Evolutionary conservation across 1,140 invertebrate genomes (phyloP).

Genomic region (Leptopilina boulardi): DNA sequence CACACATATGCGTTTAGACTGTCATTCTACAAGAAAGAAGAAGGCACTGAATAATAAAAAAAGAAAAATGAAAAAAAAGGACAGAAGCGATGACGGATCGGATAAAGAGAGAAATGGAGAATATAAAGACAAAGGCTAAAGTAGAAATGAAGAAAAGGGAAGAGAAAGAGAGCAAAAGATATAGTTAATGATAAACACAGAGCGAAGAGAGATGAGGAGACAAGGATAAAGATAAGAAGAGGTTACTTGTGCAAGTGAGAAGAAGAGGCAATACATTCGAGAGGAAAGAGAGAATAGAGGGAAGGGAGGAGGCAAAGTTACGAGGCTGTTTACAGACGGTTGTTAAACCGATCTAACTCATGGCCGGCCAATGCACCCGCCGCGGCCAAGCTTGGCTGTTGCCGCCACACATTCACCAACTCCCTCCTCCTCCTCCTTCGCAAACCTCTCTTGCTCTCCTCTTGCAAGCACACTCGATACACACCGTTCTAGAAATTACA

Average conservation of each 20-base stretch:
- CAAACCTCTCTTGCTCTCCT: slow-evolving; percentile 13
- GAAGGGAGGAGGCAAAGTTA: slow-evolving; percentile 32
- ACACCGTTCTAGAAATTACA: slow-evolving; percentile 23
- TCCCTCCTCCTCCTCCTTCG: neutral
- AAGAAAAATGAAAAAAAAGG: neutral
- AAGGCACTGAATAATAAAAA: no score
- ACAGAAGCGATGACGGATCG: slow-evolving; percentile 23
- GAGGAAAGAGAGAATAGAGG: slow-evolving; percentile 20
- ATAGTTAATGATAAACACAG: slow-evolving; percentile 37
- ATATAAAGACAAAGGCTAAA: slow-evolving; percentile 1
- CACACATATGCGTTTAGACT: slow-evolving; percentile 7
- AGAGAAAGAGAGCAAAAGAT: slow-evolving; percentile 17
- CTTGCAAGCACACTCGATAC: slow-evolving; percentile 6
- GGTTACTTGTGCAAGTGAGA: neutral
- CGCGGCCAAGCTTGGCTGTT: slow-evolving; percentile 33
- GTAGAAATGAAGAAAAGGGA: neutral
- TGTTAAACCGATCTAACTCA: slow-evolving; percentile 70
- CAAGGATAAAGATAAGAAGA: slow-evolving; percentile 15
- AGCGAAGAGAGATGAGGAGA: slow-evolving; percentile 7
- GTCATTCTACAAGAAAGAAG: neutral
- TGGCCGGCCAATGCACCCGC: slow-evolving; percentile 69
- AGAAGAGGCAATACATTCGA: slow-evolving; percentile 37
- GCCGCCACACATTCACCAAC: slow-evolving; percentile 34
- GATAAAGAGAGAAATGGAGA: slow-evolving; percentile 2
- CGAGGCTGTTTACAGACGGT: slow-evolving; percentile 69